Evolutionary conservation across 2,888 invertebrate species (phyloP), one percentile per base, ranked within the genome.

Genomic region (Embidobia sp.): DNA sequence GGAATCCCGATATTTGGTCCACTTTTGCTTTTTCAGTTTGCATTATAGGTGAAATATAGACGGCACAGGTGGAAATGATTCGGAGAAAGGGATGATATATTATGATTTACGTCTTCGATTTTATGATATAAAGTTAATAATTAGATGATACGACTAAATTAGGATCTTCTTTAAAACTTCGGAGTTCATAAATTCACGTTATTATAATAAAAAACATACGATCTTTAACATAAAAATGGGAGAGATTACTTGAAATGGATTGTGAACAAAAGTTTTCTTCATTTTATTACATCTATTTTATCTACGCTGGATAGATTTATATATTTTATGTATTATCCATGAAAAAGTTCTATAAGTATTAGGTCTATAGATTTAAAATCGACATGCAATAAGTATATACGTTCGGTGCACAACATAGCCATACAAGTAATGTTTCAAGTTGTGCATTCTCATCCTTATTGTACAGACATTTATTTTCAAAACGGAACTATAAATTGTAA

Each of bases 41-140:
- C 18, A 46, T 42, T 55, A 40, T 63, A 4, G 33, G 19, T 73
- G 49, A 73, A 73, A 64, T 73, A 64, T 73, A 51, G 73, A 48
- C 35, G 64, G 51, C 49, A 27, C 49, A 59, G 57, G 35, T 57
- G 49, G 55, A 72, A 73, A 73, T 27, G 19, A 18, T 70, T 49
- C 37, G 26, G 2, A 49, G 42, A 64, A 66, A 35, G 27, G 35
- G 18, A 29, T 13, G 44, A 53, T 46, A 31, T 37, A 15, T 3
- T 7, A 3, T 64, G 73, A 73, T 73, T 64, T 73, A 73, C 59
- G 51, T 16, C 19, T 16, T 59, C 10, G 46, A 64, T 27, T 51
- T 59, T 69, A 57, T 55, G 33, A 37, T 8, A 13, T n/a, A 13
- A 35, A 72, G 31, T 0, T 13, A 53, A 22, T 46, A 55, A 63